These are phyloP conservation scores for Plutella xylostella DNA, from an alignment of 2,888 invertebrate species.

Conservation along the genomic window DNA sequence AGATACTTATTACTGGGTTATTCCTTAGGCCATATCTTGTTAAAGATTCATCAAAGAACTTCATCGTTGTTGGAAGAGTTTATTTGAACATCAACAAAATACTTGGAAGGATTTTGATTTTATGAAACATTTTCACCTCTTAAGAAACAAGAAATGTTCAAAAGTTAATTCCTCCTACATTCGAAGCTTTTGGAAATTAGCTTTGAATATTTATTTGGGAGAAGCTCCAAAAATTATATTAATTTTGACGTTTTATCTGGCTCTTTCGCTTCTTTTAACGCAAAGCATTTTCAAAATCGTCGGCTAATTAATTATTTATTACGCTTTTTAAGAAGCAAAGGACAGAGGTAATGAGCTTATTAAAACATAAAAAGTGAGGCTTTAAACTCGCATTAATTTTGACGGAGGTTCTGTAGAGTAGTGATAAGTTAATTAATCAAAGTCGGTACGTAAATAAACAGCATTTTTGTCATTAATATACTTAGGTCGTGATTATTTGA, in stretches of 20 bases:
- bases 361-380: conserved; percentile 23
- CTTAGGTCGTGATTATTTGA: no score
- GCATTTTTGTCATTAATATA: no score
- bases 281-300: conserved; percentile 35
- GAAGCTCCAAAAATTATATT: conserved; percentile 30
- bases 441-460: no score
- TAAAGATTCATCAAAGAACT: no score
- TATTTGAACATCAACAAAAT: no score
- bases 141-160: background rate
- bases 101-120: no score
- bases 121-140: background rate
- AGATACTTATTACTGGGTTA: no score
- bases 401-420: no score
- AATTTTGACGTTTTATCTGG: conserved; percentile 22
- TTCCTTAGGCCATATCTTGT: no score
- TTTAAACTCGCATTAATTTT: no score
- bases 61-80: no score
- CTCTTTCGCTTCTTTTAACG: conserved; percentile 24
- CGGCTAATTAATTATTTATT: conserved; percentile 49
- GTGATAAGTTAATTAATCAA: no score
- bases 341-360: conserved; percentile 33
- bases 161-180: background rate
- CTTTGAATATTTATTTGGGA: conserved; percentile 34
- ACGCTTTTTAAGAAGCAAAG: conserved; percentile 41
- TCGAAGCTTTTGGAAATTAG: conserved; percentile 21